phyloP scores from a whole-genome alignment of 2,113 vertebrate genomes.

The Crotalus horridus region DNA sequence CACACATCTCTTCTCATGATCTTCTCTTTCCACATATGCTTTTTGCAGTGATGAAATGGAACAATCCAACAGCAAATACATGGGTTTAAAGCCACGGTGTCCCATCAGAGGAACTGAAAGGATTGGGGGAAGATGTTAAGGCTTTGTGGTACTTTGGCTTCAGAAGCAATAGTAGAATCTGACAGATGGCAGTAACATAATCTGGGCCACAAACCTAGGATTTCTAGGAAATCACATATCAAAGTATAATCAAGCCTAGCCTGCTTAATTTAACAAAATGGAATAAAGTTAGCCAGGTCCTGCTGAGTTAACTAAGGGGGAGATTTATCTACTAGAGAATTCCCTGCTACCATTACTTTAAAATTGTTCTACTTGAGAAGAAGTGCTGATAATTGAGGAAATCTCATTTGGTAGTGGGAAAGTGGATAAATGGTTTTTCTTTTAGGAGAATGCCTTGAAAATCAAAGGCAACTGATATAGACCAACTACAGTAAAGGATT shows the following conservation, averaged over 20 bases:
- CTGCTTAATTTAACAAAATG: background rate
- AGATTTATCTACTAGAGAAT: background rate
- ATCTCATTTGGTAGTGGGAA: background rate
- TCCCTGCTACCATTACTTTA: background rate
- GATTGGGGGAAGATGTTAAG: too few relatives aligned
- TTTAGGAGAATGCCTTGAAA: background rate
- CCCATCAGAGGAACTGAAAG: too few relatives aligned
- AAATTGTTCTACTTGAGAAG: background rate
- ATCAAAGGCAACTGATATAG: background rate
- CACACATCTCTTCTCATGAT: too few relatives aligned
- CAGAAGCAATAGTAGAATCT: background rate
- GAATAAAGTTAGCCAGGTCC: background rate
- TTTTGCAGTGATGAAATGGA: too few relatives aligned
- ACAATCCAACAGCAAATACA: too few relatives aligned
- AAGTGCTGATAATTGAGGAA: background rate
- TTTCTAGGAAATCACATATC: background rate
- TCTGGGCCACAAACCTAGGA: background rate
- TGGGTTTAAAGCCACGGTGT: too few relatives aligned
- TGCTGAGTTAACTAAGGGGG: background rate
- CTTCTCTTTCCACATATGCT: too few relatives aligned
- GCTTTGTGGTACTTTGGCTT: background rate
- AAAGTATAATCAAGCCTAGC: background rate
- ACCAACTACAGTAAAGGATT: background rate
- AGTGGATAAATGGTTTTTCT: background rate
- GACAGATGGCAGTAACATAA: background rate